Evolutionary conservation across 1,140 invertebrate species (phyloP).

Genomic region (Scaptodrosophila lebanonensis): DNA sequence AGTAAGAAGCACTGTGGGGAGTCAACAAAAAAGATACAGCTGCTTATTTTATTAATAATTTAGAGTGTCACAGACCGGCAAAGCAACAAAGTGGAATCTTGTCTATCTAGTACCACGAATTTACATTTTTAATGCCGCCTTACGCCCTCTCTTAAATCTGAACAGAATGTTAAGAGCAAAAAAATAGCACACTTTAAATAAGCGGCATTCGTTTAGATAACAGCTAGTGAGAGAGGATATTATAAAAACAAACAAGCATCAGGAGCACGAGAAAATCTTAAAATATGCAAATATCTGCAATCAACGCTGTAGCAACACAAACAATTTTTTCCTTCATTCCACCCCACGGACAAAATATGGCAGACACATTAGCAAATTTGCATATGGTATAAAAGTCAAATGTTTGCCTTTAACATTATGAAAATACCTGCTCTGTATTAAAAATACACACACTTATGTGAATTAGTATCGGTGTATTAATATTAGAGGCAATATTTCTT

Average conservation of each 20-base stretch:
- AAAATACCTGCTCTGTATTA: too few species aligned
- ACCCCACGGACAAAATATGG: constrained; percentile 22
- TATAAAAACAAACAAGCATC: too few species aligned
- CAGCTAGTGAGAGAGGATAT: too few species aligned
- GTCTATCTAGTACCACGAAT: constrained; percentile 55
- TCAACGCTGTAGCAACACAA: constrained; percentile 60
- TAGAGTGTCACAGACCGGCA: constrained; percentile 45
- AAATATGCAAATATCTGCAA: constrained; percentile 75
- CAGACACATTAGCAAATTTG: constrained; percentile 15
- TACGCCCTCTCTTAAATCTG: too few species aligned
- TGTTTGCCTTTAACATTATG: too few species aligned
- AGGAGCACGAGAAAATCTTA: constrained; percentile 46
- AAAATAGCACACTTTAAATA: constrained; percentile 17
- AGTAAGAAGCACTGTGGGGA: constrained; percentile 10
- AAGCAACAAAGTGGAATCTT: too few species aligned
- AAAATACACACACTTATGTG: too few species aligned
- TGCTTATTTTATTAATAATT: constrained; percentile 70
- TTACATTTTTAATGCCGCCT: constrained; percentile 63
- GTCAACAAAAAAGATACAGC: constrained; percentile 17
- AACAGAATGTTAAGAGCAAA: constrained; percentile 26
- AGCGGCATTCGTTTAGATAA: too few species aligned
- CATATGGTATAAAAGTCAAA: too few species aligned
- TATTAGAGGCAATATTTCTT: too few species aligned
- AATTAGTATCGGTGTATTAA: too few species aligned
- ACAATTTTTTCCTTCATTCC: too few species aligned